Conservation (phyloP, 2,888 invertebrate species). For the Schizotus pectinicornis region DNA sequence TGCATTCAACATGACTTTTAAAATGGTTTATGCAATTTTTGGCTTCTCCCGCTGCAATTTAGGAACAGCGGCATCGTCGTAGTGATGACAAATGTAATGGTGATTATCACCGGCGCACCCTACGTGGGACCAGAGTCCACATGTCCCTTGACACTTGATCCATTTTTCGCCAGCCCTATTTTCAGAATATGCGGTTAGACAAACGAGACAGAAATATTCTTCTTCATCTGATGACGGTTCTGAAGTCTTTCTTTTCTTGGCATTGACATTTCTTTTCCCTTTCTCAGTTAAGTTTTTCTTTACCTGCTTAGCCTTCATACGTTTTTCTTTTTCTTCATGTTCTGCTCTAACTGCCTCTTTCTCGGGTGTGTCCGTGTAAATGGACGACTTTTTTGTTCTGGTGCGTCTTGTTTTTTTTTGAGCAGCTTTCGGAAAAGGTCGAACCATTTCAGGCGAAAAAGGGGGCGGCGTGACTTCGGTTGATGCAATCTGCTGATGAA, state of each 20-base stretch:
- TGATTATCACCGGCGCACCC: too few relatives aligned
- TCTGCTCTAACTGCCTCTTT: conserved; percentile 5
- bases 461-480: conserved; percentile 12
- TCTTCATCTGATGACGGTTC: too few relatives aligned
- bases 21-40: too few relatives aligned
- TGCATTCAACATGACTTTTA: too few relatives aligned
- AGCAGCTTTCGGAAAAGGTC: conserved; percentile 27
- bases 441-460: conserved; percentile 30
- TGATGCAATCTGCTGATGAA: conserved; percentile 15
- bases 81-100: too few relatives aligned
- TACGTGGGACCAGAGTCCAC: conserved; percentile 15
- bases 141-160: conserved; percentile 20
- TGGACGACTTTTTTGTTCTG: conserved; percentile 25
- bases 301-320: conserved; percentile 4
- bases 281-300: conserved; percentile 2
- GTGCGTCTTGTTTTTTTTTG: conserved; percentile 23
- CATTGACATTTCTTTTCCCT: conserved; percentile 14
- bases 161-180: conserved; percentile 30
- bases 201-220: conserved; percentile 25
- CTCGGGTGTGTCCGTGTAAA: conserved; percentile 20
- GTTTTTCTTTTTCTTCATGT: conserved; percentile 7
- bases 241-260: too few relatives aligned
- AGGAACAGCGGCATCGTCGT: too few relatives aligned
- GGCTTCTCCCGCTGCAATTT: too few relatives aligned
- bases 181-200: conserved; percentile 25